Conservation (phyloP, 2,888 invertebrate genomes). For the Nesidiocoris tenuis region DNA sequence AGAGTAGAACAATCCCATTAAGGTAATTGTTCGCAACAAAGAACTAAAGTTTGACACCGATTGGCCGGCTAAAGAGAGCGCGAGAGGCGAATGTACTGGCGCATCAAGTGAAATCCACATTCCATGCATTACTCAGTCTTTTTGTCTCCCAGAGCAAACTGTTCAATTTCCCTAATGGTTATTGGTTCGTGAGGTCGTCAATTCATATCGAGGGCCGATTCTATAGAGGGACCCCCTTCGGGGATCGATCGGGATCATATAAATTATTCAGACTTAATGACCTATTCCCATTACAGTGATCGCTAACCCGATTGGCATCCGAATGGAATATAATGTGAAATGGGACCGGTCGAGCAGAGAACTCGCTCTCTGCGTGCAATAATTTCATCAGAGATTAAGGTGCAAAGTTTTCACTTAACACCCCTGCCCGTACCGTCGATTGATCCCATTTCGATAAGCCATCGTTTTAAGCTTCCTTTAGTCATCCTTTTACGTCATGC, state of each 20-base stretch:
- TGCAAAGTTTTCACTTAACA: neutral
- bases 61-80: slow-evolving; percentile 2
- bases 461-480: neutral
- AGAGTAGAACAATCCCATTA: slow-evolving; percentile 6
- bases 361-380: neutral
- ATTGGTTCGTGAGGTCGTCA: slow-evolving; percentile 29
- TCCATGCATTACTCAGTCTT: slow-evolving; percentile 28
- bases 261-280: slow-evolving; percentile 39
- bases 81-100: neutral
- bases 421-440: neutral
- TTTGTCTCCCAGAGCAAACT: slow-evolving; percentile 14
- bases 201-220: slow-evolving; percentile 6
- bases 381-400: neutral
- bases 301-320: slow-evolving; percentile 28
- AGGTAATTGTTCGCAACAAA: slow-evolving; percentile 27
- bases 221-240: neutral
- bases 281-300: slow-evolving; percentile 32
- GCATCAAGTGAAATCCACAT: neutral
- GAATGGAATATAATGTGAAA: neutral
- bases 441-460: neutral
- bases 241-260: slow-evolving; percentile 31
- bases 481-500: neutral
- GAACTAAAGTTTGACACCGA: slow-evolving; percentile 27
- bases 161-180: slow-evolving; percentile 35
- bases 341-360: neutral